Evolutionary conservation across 2,888 invertebrate genomes (phyloP).

Genomic region (Sphinx pinastri): DNA sequence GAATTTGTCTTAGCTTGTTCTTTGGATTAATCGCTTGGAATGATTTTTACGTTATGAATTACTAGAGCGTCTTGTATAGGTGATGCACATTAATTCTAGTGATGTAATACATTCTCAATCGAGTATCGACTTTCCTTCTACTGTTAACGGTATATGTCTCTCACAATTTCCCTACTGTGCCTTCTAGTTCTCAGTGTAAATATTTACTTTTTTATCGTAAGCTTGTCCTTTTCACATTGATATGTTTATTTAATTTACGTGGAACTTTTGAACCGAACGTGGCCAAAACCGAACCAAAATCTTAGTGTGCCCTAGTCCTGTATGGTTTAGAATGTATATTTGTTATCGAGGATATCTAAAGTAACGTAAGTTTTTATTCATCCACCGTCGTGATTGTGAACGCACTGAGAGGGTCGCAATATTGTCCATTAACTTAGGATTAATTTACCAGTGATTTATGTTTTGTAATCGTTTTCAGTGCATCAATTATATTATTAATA

Average conservation of each 20-base stretch:
- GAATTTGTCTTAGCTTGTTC: constrained; percentile 19
- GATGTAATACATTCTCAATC: constrained; percentile 19
- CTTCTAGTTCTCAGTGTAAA: constrained; percentile 78
- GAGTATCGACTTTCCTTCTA: constrained; percentile 14
- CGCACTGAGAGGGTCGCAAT: constrained; percentile 54
- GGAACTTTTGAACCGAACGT: constrained; percentile 37
- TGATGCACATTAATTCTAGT: constrained; percentile 32
- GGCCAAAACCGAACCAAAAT: constrained; percentile 49
- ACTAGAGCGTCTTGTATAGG: constrained; percentile 15
- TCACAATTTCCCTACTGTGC: constrained; percentile 71
- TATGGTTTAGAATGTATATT: constrained; percentile 42
- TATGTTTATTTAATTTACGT: constrained; percentile 26
- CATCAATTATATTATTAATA: constrained; percentile 31
- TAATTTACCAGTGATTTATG: constrained; percentile 15
- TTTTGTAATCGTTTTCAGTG: constrained; percentile 47
- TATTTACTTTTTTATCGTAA: constrained; percentile 46
- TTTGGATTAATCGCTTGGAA: constrained; percentile 11
- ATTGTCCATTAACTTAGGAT: constrained; percentile 33
- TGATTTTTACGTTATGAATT: neutral
- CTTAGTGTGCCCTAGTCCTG: constrained; percentile 59
- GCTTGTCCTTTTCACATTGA: constrained; percentile 33
- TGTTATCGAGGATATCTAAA: neutral
- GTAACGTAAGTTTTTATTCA: constrained; percentile 9
- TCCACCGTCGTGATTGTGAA: neutral
- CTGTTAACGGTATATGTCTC: constrained; percentile 36